Conservation (phyloP, 2,888 invertebrate species). For the Mayetiola destructor region DNA sequence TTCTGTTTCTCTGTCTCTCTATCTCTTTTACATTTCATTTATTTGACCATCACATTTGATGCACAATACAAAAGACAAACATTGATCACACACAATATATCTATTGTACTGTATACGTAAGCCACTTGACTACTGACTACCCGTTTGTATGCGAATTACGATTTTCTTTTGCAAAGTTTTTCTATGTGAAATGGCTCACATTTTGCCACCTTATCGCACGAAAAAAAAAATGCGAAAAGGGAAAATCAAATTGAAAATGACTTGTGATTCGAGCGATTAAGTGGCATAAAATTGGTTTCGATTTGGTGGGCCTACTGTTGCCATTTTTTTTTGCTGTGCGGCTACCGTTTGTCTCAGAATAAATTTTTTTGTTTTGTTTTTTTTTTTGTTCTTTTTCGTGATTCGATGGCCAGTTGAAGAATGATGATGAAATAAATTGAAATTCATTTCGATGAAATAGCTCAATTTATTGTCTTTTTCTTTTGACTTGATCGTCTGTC, state of each 20-base stretch:
- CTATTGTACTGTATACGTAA: too few species aligned
- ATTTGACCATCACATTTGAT: too few species aligned
- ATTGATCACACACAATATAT: too few species aligned
- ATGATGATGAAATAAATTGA: conserved; percentile 8
- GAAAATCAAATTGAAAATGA: conserved; percentile 1
- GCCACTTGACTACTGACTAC: too few species aligned
- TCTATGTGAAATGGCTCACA: not conserved
- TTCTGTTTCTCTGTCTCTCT: too few species aligned
- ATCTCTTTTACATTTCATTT: too few species aligned
- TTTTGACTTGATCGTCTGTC: too few species aligned
- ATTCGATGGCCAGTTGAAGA: not conserved
- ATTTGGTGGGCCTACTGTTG: conserved; percentile 10
- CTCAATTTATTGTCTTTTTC: too few species aligned
- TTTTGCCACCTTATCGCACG: not conserved
- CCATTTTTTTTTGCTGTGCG: not conserved
- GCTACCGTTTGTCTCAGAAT: not conserved
- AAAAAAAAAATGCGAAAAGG: not conserved
- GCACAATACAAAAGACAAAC: too few species aligned
- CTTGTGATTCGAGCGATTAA: conserved; percentile 9
- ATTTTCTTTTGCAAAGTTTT: too few species aligned
- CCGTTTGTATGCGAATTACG: too few species aligned
- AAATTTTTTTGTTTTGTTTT: not conserved
- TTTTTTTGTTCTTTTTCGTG: not conserved
- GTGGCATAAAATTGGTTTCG: conserved; percentile 8
- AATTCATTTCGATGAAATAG: conserved; percentile 10